Percentiles rank a stretch among this genome's conserved stretches.
Conservation (phyloP, 2,888 invertebrate genomes). For the Tachina grossa region DNA sequence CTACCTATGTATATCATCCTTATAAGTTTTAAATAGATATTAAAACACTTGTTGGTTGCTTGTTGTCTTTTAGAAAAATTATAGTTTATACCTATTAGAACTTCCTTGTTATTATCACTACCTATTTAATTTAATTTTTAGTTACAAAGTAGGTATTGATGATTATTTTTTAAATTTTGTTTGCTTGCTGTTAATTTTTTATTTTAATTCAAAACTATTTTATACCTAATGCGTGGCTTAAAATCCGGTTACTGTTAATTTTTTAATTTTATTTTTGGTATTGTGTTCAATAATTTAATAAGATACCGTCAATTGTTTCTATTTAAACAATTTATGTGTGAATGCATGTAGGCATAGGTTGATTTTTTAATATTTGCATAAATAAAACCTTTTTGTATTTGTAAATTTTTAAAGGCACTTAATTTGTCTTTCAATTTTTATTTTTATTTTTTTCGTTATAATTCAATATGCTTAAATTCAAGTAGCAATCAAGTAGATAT, state of each 20-base stretch:
- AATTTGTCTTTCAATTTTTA: conserved; percentile 21
- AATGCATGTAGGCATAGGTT: not conserved
- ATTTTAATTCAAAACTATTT: conserved; percentile 43
- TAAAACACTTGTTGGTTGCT: conserved; percentile 61
- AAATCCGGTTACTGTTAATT: conserved; percentile 16
- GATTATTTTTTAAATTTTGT: not conserved
- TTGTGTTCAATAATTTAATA: conserved; percentile 23
- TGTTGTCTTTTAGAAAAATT: conserved; percentile 14
- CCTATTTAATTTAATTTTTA: conserved; percentile 5
- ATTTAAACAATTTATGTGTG: not conserved
- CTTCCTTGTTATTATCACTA: conserved; percentile 49
- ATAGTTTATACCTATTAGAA: conserved; percentile 44
- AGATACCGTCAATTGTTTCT: not conserved
- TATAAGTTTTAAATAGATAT: conserved; percentile 24
- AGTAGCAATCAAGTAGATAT: conserved; percentile 14
- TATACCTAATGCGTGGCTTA: conserved; percentile 62
- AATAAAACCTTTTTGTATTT: conserved; percentile 42
- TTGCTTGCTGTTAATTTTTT: conserved; percentile 19
- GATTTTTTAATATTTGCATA: conserved; percentile 5
- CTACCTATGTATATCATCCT: conserved; percentile 37
- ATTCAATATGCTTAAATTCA: conserved; percentile 6
- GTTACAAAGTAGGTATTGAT: not conserved
- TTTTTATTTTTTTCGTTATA: conserved; percentile 9
- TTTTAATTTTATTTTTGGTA: conserved; percentile 6
- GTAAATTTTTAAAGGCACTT: conserved; percentile 64